Base-by-base conservation (phyloP, 2,797 vertebrate species). In the Amniataba percoides region DNA sequence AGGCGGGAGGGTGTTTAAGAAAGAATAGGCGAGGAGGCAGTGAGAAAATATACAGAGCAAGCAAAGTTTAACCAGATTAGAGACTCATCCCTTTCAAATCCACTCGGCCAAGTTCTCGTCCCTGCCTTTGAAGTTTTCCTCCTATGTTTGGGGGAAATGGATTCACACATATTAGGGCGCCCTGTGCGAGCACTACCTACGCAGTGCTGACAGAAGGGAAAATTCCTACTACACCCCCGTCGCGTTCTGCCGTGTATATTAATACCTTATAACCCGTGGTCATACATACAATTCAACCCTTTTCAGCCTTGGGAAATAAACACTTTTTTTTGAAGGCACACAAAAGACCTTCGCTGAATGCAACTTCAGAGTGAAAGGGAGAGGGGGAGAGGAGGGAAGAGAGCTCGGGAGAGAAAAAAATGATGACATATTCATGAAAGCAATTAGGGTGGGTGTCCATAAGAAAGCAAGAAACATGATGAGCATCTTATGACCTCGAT, bases 41-140 rank as follows among this genome's bases (percentile, higher is more conserved):
- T 56, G 83, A 80, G 85, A 90, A 92, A 94, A 94, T 82, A 87
- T 69, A 93, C 87, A 67, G 91, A 84, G 91, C 93, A 92, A 93
- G 94, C 92, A 88, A 92, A 95, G 92, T 94, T 95, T 89, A 94
- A 93, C 90, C 85, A 93, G 92, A 95, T 95, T 95, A 95, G 77
- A 87, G 91, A 88, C 85, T 94, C 93, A 93, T 94, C 88, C 91
- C 93, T 89, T 93, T 94, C 80, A 93, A 93, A 94, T 93, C 90
- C 92, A 87, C 88, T 81, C 75, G 72, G 88, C 89, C 74, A 81
- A 92, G 83, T 88, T 89, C 65, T 64, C 66, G 56, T 86, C 70
- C 65, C 42, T 62, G 81, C 78, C 92, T 94, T 93, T 93, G 93
- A 94, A 93, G 93, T 93, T 84, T 86, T 85, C 71, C 72, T 80